These are phyloP conservation scores for Penaeus monodon DNA, from an alignment of 2,888 invertebrate species.

Conservation along the genomic window DNA sequence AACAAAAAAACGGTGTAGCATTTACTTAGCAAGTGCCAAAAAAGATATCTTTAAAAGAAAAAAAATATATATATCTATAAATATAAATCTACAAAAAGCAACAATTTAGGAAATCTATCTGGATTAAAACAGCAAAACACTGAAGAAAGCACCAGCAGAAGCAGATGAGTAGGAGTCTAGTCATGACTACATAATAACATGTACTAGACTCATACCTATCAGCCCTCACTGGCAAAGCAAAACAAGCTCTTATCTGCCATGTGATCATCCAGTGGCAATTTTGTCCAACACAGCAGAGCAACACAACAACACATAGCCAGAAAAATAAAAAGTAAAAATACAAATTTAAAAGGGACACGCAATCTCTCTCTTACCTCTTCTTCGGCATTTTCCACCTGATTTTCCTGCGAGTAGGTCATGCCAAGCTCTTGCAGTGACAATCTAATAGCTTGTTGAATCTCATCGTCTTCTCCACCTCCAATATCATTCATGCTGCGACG, in stretches of 20 bases:
- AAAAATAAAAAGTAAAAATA: neutral
- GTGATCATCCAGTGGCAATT: neutral
- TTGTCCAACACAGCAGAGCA: neutral
- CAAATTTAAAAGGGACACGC: neutral
- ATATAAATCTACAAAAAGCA: too few species aligned
- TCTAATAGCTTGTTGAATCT: conserved; percentile 63
- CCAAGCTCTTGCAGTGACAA: conserved; percentile 63
- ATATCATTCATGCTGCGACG: conserved; percentile 60
- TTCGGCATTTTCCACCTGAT: conserved; percentile 33
- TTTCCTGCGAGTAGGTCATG: conserved; percentile 45
- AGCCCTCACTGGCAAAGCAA: conserved; percentile 28
- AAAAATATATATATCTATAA: neutral
- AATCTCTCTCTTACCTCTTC: neutral
- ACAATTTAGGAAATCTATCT: too few species aligned
- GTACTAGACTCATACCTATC: conserved; percentile 62
- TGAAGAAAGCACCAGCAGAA: neutral
- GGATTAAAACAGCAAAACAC: too few species aligned
- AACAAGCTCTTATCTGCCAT: neutral
- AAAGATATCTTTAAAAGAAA: neutral
- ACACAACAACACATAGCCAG: neutral
- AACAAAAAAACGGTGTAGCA: too few species aligned
- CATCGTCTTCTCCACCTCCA: conserved; percentile 60
- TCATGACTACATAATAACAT: conserved; percentile 62
- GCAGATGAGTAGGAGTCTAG: conserved; percentile 65
- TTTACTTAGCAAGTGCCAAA: neutral